phyloP scores from a whole-genome alignment of 2,888 invertebrate genomes.

The Cyclophora punctaria region DNA sequence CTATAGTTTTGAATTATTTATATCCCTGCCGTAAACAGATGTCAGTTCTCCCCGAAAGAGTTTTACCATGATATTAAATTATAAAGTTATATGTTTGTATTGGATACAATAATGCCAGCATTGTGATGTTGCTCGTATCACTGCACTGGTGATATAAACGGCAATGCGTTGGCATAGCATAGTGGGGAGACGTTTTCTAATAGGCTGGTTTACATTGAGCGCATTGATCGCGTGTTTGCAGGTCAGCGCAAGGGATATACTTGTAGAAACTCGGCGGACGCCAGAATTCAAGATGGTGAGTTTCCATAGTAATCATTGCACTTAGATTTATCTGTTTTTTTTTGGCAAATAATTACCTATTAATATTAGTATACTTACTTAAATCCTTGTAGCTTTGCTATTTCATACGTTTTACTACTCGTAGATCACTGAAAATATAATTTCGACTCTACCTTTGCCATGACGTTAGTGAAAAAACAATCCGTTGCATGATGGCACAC shows the following conservation, averaged over 20 bases:
- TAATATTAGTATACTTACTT: slow-evolving; percentile 11
- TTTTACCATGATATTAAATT: no score
- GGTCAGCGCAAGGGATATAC: slow-evolving; percentile 70
- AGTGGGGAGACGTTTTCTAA: slow-evolving; percentile 44
- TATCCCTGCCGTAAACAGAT: no score
- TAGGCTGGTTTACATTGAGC: slow-evolving; percentile 55
- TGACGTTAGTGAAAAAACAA: slow-evolving; percentile 35
- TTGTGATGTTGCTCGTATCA: slow-evolving; percentile 11
- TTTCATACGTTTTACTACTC: neutral
- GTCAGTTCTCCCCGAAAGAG: no score
- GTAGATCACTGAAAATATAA: neutral
- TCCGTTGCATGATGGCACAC: slow-evolving; percentile 53
- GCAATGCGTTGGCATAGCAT: slow-evolving; percentile 26
- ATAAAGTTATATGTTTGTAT: no score
- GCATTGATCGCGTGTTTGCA: slow-evolving; percentile 68
- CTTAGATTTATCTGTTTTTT: slow-evolving; percentile 5
- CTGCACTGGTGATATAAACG: slow-evolving; percentile 26
- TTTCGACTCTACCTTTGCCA: slow-evolving; percentile 2
- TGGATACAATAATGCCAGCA: no score
- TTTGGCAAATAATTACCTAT: slow-evolving; percentile 11
- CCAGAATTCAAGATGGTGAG: slow-evolving; percentile 68
- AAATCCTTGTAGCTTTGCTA: slow-evolving; percentile 12
- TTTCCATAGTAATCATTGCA: slow-evolving; percentile 17
- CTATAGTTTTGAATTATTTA: no score
- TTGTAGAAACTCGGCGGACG: slow-evolving; percentile 66